Conservation (phyloP, 2,888 invertebrate species). For the Cheilosia grossa region DNA sequence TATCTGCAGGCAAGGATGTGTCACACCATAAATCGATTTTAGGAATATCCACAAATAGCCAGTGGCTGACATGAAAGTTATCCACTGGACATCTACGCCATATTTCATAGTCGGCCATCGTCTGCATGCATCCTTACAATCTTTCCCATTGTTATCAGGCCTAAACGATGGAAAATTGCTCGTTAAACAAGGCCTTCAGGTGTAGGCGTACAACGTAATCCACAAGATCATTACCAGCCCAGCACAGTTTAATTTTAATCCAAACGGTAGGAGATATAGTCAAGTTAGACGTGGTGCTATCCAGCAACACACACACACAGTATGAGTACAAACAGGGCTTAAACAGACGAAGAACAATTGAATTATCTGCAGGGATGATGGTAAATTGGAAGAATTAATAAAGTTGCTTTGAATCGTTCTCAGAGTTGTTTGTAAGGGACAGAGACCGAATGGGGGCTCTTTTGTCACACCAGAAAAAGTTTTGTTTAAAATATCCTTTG, state of each 20-base stretch:
- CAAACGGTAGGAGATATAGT: conserved; percentile 29
- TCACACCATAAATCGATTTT: conserved; percentile 57
- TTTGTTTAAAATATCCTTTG: too few relatives aligned
- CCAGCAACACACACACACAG: too few relatives aligned
- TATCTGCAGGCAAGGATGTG: conserved; percentile 16
- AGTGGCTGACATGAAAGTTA: conserved; percentile 46
- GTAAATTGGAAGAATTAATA: not conserved
- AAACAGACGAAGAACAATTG: conserved; percentile 6
- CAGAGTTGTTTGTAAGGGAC: too few relatives aligned
- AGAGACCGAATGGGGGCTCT: too few relatives aligned
- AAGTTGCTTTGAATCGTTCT: too few relatives aligned
- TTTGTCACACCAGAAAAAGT: too few relatives aligned
- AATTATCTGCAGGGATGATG: not conserved
- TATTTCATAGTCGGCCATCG: conserved; percentile 42
- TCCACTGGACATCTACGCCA: conserved; percentile 37
- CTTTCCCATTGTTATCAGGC: conserved; percentile 30
- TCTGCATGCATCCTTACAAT: conserved; percentile 2
- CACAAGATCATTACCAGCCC: conserved; percentile 44
- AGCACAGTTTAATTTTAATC: conserved; percentile 52
- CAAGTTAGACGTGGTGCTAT: too few relatives aligned
- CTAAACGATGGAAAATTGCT: conserved; percentile 50
- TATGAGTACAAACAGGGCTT: not conserved
- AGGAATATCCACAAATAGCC: conserved; percentile 52
- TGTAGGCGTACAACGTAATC: conserved; percentile 47
- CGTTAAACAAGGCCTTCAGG: conserved; percentile 51